Evolutionary conservation across 1,140 invertebrate species (phyloP), one percentile per base, ranked within the genome.

Genomic region (Sweltsa coloradensis): DNA sequence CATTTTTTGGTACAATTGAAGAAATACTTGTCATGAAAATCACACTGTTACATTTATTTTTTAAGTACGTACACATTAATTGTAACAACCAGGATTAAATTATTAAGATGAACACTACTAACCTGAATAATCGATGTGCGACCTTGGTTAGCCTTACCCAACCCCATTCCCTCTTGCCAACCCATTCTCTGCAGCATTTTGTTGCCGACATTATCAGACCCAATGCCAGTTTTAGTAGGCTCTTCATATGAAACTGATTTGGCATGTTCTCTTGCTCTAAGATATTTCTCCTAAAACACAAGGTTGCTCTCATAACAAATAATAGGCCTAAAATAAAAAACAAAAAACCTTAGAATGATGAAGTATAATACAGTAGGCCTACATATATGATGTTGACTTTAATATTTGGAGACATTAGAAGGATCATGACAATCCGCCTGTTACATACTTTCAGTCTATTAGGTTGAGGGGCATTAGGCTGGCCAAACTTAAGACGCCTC

Each of bases 171-270:
- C 63, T 93, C 88, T 5, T 81, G 85, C 95, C 96, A 99, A 0
- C 96, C 96, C 95, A 98, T 98, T 68, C 94, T 97, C 66, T 97
- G 92, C 34, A 99, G 63, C 55, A 99, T 70, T 64, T 89, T 87
- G 66, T 84, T 95, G 2, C 92, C 92, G 54, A 94, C 83, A 64
- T 92, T 93, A 50, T 86, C 85, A 0, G 83, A 81, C 13, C 86
- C 84, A 39, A 96, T 89, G 0, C 82, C 83, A 24, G 74, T 68
- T 47, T 74, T 73, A 0, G 77, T 81, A 3, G 80, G 80, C 52
- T 82, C 76, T 54, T 78, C 75, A 47, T 74, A 76, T 3, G 63
- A 56, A 26, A 67, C 61, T 11, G 71, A 65, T 7, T 49, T 52
- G 3, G 56, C 52, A 18, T 76, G 73, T 23, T 74, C 69, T 41